These are phyloP conservation scores for Alces alces DNA, from an alignment of 2,113 vertebrate genomes.

Conservation along the genomic window DNA sequence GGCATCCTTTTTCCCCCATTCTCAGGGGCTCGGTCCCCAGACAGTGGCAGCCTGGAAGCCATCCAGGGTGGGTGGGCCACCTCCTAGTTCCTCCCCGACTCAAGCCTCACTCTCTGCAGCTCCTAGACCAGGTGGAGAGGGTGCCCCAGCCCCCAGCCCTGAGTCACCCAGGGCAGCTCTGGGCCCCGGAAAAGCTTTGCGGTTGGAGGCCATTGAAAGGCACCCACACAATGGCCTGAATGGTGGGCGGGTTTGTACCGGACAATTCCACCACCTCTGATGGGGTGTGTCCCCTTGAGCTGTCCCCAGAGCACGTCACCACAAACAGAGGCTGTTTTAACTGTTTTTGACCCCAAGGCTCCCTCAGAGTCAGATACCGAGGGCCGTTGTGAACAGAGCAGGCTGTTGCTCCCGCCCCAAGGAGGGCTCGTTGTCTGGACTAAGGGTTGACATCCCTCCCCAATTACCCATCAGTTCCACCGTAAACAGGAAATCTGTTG, in stretches of 20 bases:
- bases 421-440: neutral
- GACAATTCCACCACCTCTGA: neutral
- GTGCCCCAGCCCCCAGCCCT: neutral
- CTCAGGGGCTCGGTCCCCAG: rapidly evolving
- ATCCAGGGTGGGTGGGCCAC: no score
- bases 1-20: neutral
- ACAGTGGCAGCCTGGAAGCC: neutral
- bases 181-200: neutral
- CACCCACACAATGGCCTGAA: neutral
- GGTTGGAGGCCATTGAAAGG: neutral
- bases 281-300: neutral
- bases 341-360: neutral
- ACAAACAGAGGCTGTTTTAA: neutral
- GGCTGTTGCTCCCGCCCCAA: neutral
- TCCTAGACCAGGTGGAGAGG: neutral
- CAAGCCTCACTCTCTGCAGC: neutral
- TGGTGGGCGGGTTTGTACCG: neutral
- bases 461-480: neutral
- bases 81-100: no score
- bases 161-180: neutral
- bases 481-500: neutral
- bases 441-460: rapidly evolving
- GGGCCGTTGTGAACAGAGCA: rapidly evolving
- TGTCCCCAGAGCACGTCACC: neutral
- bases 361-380: neutral